Percentiles rank a stretch among this genome's conserved stretches.
Evolutionary conservation across 1,140 invertebrate species (phyloP).

Genomic region (Oryctes rhinoceros): DNA sequence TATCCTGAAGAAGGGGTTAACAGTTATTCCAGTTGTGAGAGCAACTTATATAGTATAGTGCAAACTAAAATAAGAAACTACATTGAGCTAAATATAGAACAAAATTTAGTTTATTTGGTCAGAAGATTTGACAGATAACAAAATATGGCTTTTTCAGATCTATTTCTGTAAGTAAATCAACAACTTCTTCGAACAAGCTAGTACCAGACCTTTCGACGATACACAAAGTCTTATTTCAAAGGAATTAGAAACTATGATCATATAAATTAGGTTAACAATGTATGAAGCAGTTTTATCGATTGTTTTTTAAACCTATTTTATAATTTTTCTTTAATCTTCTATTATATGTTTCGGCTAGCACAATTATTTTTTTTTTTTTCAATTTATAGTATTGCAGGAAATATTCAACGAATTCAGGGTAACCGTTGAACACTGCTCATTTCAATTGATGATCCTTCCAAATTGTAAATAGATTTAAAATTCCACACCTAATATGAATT

Average conservation of each 20-base stretch:
- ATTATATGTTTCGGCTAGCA: neutral
- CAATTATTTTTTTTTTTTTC: neutral
- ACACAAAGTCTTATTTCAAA: constrained; percentile 60
- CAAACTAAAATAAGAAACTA: no score
- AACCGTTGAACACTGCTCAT: no score
- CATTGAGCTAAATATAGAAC: no score
- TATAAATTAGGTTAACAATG: neutral
- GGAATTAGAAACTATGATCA: constrained; percentile 48
- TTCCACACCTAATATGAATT: no score
- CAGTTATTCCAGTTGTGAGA: no score
- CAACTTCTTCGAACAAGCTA: constrained; percentile 52
- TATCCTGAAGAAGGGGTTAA: no score
- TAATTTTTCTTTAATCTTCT: neutral
- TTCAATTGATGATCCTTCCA: no score
- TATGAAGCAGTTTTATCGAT: neutral
- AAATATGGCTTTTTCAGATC: constrained; percentile 39
- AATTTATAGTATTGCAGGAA: neutral
- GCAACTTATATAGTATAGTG: no score
- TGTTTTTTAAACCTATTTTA: constrained; percentile 1
- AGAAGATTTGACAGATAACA: neutral
- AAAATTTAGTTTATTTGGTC: constrained; percentile 34
- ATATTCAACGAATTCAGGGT: neutral
- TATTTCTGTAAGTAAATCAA: constrained; percentile 36
- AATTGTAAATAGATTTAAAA: no score
- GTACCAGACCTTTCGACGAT: constrained; percentile 59